These are phyloP conservation scores for Tipula helvola DNA, from an alignment of 2,888 invertebrate species.

Conservation along the genomic window DNA sequence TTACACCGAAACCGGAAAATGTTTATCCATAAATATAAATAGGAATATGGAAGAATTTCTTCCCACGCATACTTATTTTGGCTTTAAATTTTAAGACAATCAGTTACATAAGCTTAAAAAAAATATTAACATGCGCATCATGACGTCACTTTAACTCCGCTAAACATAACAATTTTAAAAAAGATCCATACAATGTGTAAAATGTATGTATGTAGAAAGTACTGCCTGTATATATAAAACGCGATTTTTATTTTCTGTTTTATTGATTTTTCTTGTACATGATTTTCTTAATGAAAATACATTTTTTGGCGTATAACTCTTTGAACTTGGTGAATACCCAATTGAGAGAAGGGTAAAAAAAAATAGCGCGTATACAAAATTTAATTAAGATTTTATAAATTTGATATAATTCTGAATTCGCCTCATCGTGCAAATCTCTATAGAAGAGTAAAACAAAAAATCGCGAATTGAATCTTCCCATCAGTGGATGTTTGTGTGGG, in stretches of 20 bases:
- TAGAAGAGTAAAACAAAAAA: not conserved
- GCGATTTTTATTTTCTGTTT: not conserved
- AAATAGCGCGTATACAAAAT: not conserved
- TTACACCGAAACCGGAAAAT: too few species aligned
- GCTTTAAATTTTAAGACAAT: too few species aligned
- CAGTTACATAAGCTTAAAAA: too few species aligned
- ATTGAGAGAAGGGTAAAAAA: not conserved
- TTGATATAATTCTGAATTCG: not conserved
- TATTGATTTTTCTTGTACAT: not conserved
- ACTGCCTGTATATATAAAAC: too few species aligned
- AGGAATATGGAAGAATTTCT: too few species aligned
- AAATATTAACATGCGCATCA: too few species aligned
- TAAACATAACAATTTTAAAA: too few species aligned
- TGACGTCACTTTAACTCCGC: too few species aligned
- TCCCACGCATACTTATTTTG: too few species aligned
- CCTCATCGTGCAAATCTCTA: not conserved
- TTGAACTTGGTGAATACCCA: not conserved
- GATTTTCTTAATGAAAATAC: not conserved
- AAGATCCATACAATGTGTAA: too few species aligned
- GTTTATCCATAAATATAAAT: too few species aligned
- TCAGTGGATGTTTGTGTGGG: not conserved
- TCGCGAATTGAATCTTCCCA: not conserved
- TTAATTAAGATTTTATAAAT: not conserved
- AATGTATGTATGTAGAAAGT: too few species aligned
- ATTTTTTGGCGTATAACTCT: not conserved